phyloP scores from a whole-genome alignment of 2,888 invertebrate genomes.

The Chloromyia formosa region DNA sequence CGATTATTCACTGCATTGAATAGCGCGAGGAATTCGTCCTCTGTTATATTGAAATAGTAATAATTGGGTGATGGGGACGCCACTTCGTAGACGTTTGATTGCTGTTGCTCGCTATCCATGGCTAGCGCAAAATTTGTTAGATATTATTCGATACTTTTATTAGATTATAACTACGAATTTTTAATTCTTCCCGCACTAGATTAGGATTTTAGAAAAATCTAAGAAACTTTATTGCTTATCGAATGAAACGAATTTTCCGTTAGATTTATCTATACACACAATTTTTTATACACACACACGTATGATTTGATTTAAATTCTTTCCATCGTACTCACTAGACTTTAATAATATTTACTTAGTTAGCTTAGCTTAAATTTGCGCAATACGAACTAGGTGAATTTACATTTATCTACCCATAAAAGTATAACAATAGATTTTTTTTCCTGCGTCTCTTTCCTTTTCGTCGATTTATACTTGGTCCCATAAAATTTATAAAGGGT shows the following conservation, averaged over 20 bases:
- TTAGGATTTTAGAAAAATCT: slow-evolving; percentile 23
- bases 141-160: background rate
- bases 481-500: slow-evolving; percentile 35
- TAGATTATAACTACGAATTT: background rate
- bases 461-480: slow-evolving; percentile 34
- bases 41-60: slow-evolving; percentile 63
- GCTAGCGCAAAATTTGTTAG: background rate
- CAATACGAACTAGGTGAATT: background rate
- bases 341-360: too few species aligned
- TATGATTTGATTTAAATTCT: slow-evolving; percentile 18
- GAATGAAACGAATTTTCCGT: slow-evolving; percentile 36
- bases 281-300: slow-evolving; percentile 8
- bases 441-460: slow-evolving; percentile 33
- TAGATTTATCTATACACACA: slow-evolving; percentile 9
- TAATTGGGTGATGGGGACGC: slow-evolving; percentile 46
- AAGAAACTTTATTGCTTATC: slow-evolving; percentile 39
- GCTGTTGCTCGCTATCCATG: slow-evolving; percentile 59
- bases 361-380: too few species aligned
- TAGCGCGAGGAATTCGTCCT: slow-evolving; percentile 63
- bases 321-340: background rate
- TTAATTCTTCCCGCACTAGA: background rate
- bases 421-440: slow-evolving; percentile 22
- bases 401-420: slow-evolving; percentile 7
- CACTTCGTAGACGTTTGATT: slow-evolving; percentile 52
- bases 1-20: slow-evolving; percentile 52